Conservation (phyloP, 1,140 invertebrate species). For the Aleiodes sp. region DNA sequence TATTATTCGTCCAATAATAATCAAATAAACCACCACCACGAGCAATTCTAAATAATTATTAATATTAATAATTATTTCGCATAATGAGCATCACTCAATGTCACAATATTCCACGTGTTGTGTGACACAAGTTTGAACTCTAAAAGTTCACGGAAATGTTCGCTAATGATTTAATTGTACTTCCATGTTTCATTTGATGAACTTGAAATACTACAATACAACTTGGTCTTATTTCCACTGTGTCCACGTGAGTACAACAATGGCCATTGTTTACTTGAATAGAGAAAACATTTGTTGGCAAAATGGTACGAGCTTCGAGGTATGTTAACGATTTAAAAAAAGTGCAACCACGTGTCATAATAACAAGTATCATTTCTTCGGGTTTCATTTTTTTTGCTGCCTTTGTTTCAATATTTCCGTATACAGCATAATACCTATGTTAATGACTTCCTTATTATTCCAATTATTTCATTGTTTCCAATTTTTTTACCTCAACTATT, state of each 20-base stretch:
- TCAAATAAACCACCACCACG: no score
- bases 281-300: neutral
- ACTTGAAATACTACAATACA: slow-evolving; percentile 6
- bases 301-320: slow-evolving; percentile 3
- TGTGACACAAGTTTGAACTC: slow-evolving; percentile 10
- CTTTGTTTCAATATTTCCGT: neutral
- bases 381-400: neutral
- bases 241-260: slow-evolving; percentile 28
- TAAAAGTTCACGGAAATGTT: slow-evolving; percentile 17
- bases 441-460: slow-evolving; percentile 8
- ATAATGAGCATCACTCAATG: neutral
- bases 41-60: no score
- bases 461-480: neutral
- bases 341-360: neutral
- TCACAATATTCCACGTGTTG: slow-evolving; percentile 5
- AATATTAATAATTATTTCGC: no score
- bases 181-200: slow-evolving; percentile 21
- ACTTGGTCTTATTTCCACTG: neutral
- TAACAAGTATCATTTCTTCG: neutral
- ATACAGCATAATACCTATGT: neutral
- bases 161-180: slow-evolving; percentile 39
- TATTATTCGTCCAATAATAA: no score
- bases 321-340: neutral
- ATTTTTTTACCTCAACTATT: no score
- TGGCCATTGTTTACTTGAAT: slow-evolving; percentile 19